phyloP scores from a whole-genome alignment of 2,797 vertebrate species.

The Melanotaenia boesemani region DNA sequence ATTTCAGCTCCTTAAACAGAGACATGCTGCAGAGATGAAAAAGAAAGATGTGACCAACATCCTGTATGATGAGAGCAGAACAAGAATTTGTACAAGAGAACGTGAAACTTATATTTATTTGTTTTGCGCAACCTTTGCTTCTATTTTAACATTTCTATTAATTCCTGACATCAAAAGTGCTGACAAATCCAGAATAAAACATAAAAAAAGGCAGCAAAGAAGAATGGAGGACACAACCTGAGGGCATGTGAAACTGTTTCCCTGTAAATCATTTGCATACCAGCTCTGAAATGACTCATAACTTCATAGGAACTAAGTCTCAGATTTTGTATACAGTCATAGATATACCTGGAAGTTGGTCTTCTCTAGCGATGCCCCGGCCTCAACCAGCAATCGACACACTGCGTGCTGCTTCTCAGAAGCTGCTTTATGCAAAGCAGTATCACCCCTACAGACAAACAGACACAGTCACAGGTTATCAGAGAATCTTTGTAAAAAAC shows the following conservation, averaged over 20 bases:
- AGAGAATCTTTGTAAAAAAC: background rate
- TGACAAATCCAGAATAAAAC: too few species aligned
- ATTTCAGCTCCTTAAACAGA: too few species aligned
- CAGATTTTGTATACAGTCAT: background rate
- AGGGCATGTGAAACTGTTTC: too few species aligned
- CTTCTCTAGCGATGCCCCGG: constrained; percentile 91
- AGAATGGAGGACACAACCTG: too few species aligned
- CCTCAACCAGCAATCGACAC: constrained; percentile 92
- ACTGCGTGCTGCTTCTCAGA: constrained; percentile 87
- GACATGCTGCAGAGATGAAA: too few species aligned
- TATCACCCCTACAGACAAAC: constrained; percentile 87
- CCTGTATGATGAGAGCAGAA: too few species aligned
- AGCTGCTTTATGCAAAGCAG: constrained; percentile 95
- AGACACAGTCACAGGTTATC: constrained; percentile 19
- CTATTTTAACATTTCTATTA: too few species aligned
- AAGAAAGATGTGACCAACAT: too few species aligned
- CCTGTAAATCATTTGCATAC: background rate
- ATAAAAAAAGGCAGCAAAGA: too few species aligned
- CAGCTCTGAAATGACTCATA: constrained; percentile 9
- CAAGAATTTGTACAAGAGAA: background rate
- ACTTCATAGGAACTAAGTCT: background rate
- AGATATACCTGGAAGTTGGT: constrained; percentile 90
- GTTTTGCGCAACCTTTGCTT: background rate
- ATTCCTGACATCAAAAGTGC: too few species aligned
- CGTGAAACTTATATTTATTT: background rate